phyloP scores from a whole-genome alignment of 2,113 vertebrate genomes.

The Jaculus jaculus region DNA sequence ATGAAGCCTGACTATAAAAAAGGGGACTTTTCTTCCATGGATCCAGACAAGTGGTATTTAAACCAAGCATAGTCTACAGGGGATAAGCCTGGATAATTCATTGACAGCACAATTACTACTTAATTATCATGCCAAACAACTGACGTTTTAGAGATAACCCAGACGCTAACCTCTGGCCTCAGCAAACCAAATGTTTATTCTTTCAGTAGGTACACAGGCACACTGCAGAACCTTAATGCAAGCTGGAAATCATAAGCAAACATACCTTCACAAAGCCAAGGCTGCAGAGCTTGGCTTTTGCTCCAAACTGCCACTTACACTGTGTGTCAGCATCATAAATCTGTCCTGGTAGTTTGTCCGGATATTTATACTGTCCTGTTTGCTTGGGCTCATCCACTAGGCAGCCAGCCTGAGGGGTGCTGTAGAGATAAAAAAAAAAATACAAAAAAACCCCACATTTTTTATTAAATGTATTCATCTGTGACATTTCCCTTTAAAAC shows the following conservation, averaged over 20 bases:
- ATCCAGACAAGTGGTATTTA: slow-evolving; percentile 40
- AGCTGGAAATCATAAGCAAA: slow-evolving; percentile 61
- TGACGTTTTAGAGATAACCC: slow-evolving; percentile 78
- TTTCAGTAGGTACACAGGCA: slow-evolving; percentile 51
- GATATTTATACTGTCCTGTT: slow-evolving; percentile 96
- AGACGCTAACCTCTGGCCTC: slow-evolving; percentile 64
- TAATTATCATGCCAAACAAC: slow-evolving; percentile 74
- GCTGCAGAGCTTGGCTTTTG: slow-evolving; percentile 95
- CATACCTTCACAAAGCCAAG: slow-evolving; percentile 96
- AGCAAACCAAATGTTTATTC: slow-evolving; percentile 58
- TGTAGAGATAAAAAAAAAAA: slow-evolving; percentile 86
- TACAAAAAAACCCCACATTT: too few relatives aligned
- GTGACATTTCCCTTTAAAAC: slow-evolving; percentile 42
- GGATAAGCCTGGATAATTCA: slow-evolving; percentile 63
- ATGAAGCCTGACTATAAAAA: not conserved
- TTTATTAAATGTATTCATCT: slow-evolving; percentile 60
- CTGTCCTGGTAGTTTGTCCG: slow-evolving; percentile 97
- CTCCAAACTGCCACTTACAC: slow-evolving; percentile 99
- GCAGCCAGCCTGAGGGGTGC: slow-evolving; percentile 97
- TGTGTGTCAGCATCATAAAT: slow-evolving; percentile 97
- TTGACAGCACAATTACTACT: slow-evolving; percentile 61
- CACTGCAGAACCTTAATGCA: slow-evolving; percentile 51
- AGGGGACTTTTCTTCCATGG: slow-evolving; percentile 24
- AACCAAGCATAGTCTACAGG: slow-evolving; percentile 13
- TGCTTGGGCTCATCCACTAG: slow-evolving; percentile 97